Evolutionary conservation across 1,140 invertebrate species (phyloP).

Genomic region (Drosophila nebulosa): DNA sequence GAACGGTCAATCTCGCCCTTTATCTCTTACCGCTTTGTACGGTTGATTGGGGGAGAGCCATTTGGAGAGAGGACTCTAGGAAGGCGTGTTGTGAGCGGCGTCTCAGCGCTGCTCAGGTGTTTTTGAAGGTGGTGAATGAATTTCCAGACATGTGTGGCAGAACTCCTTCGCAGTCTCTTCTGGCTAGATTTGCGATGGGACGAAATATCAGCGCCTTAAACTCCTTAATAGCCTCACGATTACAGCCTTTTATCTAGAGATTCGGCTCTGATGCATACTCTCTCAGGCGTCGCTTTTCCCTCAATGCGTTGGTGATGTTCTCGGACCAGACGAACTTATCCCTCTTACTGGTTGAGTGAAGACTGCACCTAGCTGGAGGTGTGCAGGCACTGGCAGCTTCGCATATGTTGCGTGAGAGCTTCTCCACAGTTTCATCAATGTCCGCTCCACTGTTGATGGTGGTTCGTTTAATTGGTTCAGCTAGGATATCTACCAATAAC

Average conservation of each 20-base stretch:
- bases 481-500: neutral
- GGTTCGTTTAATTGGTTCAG: neutral
- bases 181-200: neutral
- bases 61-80: too few species aligned
- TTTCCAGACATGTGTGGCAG: neutral
- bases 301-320: neutral
- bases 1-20: too few species aligned
- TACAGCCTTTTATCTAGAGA: neutral
- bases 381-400: neutral
- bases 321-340: neutral
- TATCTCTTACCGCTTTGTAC: too few species aligned
- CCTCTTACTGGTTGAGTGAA: too few species aligned
- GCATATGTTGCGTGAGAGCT: neutral
- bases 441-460: neutral
- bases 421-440: neutral
- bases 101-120: too few species aligned
- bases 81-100: too few species aligned
- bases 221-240: neutral
- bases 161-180: too few species aligned
- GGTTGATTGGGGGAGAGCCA: too few species aligned
- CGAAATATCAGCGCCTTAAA: neutral
- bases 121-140: too few species aligned
- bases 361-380: too few species aligned
- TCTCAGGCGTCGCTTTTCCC: neutral
- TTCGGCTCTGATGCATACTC: too few species aligned